Base-by-base conservation (phyloP, 2,888 invertebrate genomes). In the Synanthedon formicaeformis region DNA sequence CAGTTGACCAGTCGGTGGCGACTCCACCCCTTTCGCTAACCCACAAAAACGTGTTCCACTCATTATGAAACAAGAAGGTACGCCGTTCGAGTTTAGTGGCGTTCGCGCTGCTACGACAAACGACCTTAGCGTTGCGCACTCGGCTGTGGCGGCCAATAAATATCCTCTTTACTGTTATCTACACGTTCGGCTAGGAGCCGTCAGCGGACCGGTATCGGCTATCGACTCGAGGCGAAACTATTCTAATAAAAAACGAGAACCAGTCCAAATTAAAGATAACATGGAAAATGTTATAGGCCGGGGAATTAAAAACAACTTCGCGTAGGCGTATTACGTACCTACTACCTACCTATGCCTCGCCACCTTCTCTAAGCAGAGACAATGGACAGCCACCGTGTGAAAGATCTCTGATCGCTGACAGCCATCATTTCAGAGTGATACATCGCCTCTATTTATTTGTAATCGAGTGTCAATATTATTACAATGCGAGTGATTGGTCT, bases 11-110 rank as follows among this genome's bases (percentile, higher is more conserved):
- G 50, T 45, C 54, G 54, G 53, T 49, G 55, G 60, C 81, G 64
- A 69, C 83, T 86, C 84, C 75, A 78, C 68, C 48, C 68, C 64
- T 54, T 55, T 59, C 67, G 55, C 59, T 71, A 73, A 66, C 64
- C 78, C 67, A 75, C 76, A 69, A 76, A 78, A 84, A 84, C 82
- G 71, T 73, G 84, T 85, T 82, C 70, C 64, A 75, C 78, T 82
- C 82, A 81, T 85, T 85, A 85, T 83, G 84, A 83, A 85, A 85
- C 76, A 78, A 79, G 81, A 81, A 82, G 75, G 81, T 81, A 81
- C 81, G 81, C 83, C 81, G 81, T 83, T 81, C 70, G 66, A 71
- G 27, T 27, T 27, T 27, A 79, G 73, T 77, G 70, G 77, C 69
- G 66, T 66, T 57, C 67, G 65, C 64, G 65, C 65, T 54, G 60